Evolutionary conservation across 2,113 vertebrate genomes (phyloP).

Genomic region (Casuarius casuarius): DNA sequence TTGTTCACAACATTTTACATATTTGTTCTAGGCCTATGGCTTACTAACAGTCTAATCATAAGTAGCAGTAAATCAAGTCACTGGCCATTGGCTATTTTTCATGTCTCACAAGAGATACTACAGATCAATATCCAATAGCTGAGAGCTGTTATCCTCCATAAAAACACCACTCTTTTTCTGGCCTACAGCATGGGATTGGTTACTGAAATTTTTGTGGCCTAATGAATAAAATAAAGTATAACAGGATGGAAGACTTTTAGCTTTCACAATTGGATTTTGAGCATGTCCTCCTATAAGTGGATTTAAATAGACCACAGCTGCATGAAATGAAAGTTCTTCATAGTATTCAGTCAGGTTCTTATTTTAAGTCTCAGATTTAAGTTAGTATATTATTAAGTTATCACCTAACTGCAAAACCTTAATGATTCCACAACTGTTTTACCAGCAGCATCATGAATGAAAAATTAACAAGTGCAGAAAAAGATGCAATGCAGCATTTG

Average conservation of each 20-base stretch:
- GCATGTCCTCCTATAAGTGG: rapidly evolving
- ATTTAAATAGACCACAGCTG: not conserved
- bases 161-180: not conserved
- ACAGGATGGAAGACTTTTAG: not conserved
- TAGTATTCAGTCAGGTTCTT: not conserved
- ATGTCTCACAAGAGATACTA: not conserved
- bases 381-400: not conserved
- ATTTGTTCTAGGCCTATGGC: not conserved
- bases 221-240: not conserved
- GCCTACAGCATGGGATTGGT: not conserved
- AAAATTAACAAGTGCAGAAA: not conserved
- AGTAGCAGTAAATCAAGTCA: not conserved
- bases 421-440: not conserved
- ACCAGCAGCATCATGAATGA: not conserved
- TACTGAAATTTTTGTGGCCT: not conserved
- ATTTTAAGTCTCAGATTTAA: not conserved
- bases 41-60: not conserved
- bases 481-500: not conserved
- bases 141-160: not conserved
- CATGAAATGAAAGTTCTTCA: not conserved
- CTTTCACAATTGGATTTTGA: not conserved
- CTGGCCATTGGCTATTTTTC: not conserved
- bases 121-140: not conserved
- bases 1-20: not conserved
- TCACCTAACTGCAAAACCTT: not conserved